Evolutionary conservation across 2,888 invertebrate species (phyloP).

Genomic region (Eupeodes latifasciatus): DNA sequence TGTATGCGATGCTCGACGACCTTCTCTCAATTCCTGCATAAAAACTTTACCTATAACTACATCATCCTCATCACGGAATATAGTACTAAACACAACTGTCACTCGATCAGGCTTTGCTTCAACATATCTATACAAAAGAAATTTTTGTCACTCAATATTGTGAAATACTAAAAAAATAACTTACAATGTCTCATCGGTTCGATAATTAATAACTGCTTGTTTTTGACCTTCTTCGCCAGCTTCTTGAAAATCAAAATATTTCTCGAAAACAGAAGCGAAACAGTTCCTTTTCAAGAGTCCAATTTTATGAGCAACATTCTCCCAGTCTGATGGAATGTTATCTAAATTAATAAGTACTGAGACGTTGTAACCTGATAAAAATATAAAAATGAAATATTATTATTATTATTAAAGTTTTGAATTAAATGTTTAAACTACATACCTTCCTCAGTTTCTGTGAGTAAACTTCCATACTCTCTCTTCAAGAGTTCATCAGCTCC

Average conservation of each 20-base stretch:
- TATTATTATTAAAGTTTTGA: background rate
- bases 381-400: background rate
- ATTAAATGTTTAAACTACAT: slow-evolving; percentile 77
- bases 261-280: slow-evolving; percentile 99
- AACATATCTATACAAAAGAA: slow-evolving; percentile 90
- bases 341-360: slow-evolving; percentile 96
- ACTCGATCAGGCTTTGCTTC: slow-evolving; percentile 99
- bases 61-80: slow-evolving; percentile 99
- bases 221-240: slow-evolving; percentile 95
- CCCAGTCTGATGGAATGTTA: slow-evolving; percentile 95
- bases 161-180: slow-evolving; percentile 79
- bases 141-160: background rate
- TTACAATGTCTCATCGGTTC: slow-evolving; percentile 99
- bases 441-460: slow-evolving; percentile 95
- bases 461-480: slow-evolving; percentile 94
- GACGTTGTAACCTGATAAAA: slow-evolving; percentile 93
- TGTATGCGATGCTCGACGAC: slow-evolving; percentile 97
- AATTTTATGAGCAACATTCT: slow-evolving; percentile 94
- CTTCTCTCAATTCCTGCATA: slow-evolving; percentile 99
- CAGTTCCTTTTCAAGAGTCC: slow-evolving; percentile 98
- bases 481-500: slow-evolving; percentile 98
- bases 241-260: slow-evolving; percentile 99
- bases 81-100: slow-evolving; percentile 99
- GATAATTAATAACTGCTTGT: slow-evolving; percentile 98
- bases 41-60: slow-evolving; percentile 99